Evolutionary conservation across 2,113 vertebrate genomes (phyloP).

Genomic region (Gambusia holbrooki): DNA sequence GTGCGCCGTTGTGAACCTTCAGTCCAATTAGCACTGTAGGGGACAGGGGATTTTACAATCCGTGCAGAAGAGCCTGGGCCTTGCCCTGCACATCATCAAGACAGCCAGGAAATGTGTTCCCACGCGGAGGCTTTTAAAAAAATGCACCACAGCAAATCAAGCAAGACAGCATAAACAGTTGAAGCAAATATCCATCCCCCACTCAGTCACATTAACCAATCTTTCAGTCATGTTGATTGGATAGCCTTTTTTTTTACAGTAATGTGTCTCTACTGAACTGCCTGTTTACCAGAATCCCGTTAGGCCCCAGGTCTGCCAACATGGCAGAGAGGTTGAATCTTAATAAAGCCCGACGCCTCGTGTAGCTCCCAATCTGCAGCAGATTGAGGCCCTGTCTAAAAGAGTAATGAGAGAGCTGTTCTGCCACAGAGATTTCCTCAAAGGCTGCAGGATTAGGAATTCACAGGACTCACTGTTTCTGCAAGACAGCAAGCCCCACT

Average conservation of each 20-base stretch:
- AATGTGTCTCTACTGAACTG: constrained; percentile 31
- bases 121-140: constrained; percentile 13
- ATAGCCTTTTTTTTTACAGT: background rate
- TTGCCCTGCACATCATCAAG: background rate
- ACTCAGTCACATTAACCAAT: constrained; percentile 21
- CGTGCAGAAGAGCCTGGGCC: constrained; percentile 4
- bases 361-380: constrained; percentile 66
- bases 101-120: background rate
- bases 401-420: constrained; percentile 67
- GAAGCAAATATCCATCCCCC: constrained; percentile 9
- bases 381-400: constrained; percentile 55
- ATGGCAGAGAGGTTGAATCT: constrained; percentile 59
- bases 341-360: constrained; percentile 62
- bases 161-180: background rate
- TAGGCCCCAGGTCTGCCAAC: constrained; percentile 44
- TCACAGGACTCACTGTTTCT: constrained; percentile 56
- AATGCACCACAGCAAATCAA: background rate
- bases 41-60: constrained; percentile 46
- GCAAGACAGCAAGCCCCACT: constrained; percentile 38
- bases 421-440: constrained; percentile 70
- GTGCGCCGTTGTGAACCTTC: constrained; percentile 43
- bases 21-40: constrained; percentile 69
- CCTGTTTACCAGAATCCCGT: constrained; percentile 51
- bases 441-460: constrained; percentile 72
- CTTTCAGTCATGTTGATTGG: constrained; percentile 6